Conservation (phyloP, 2,888 invertebrate genomes). For the Perizoma affinitatum region DNA sequence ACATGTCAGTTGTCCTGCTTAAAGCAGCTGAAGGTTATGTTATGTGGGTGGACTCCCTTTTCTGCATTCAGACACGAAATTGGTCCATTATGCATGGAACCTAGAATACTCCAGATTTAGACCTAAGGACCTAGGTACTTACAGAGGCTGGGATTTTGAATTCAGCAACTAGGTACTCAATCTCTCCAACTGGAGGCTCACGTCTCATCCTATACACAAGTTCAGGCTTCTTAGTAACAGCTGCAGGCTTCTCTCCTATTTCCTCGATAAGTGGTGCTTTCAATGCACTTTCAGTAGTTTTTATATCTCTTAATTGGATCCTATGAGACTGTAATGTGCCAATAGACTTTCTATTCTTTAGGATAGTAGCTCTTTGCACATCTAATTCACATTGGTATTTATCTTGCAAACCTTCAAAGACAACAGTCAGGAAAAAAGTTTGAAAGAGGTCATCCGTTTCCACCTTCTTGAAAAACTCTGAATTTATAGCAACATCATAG, state of each 20-base stretch:
- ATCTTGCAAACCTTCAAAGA: slow-evolving; percentile 89
- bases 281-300: slow-evolving; percentile 62
- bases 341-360: slow-evolving; percentile 89
- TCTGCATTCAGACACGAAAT: too few species aligned
- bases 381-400: slow-evolving; percentile 90
- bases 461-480: slow-evolving; percentile 90
- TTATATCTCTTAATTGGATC: slow-evolving; percentile 88
- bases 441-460: slow-evolving; percentile 88
- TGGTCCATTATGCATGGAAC: too few species aligned
- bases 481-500: slow-evolving; percentile 93
- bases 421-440: slow-evolving; percentile 91
- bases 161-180: slow-evolving; percentile 83
- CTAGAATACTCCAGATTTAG: too few species aligned
- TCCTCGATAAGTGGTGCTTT: slow-evolving; percentile 85
- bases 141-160: slow-evolving; percentile 85
- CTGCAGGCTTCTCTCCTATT: slow-evolving; percentile 60
- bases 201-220: slow-evolving; percentile 85
- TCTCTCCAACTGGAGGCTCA: slow-evolving; percentile 81
- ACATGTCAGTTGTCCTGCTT: too few species aligned
- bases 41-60: too few species aligned
- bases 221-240: slow-evolving; percentile 56
- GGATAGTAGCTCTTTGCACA: slow-evolving; percentile 86
- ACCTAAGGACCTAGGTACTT: slow-evolving; percentile 48
- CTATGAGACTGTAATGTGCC: slow-evolving; percentile 90
- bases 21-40: too few species aligned